Percentiles rank a stretch among this genome's conserved stretches.
Conservation (phyloP, 2,113 vertebrate genomes). For the Erpornis zantholeuca region DNA sequence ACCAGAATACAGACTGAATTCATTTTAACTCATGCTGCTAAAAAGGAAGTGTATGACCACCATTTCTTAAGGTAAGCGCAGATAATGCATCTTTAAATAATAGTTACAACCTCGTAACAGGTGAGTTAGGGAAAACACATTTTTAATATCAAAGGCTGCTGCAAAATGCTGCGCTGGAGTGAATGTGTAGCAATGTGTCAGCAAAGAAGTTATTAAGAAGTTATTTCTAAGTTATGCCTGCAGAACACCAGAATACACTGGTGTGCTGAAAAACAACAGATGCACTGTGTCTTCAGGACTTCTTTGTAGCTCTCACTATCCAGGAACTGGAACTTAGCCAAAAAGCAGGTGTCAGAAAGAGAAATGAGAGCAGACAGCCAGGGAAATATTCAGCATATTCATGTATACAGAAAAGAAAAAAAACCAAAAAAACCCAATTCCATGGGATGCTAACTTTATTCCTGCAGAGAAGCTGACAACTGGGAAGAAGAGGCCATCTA, state of each 20-base stretch:
- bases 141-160: background rate
- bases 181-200: background rate
- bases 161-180: background rate
- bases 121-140: background rate
- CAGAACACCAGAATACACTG: background rate
- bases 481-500: slow-evolving; percentile 93
- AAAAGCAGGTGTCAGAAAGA: background rate
- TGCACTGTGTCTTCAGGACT: background rate
- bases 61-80: background rate
- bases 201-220: background rate
- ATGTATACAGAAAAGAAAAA: background rate
- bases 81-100: background rate
- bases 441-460: slow-evolving; percentile 84
- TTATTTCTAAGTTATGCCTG: background rate
- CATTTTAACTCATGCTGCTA: background rate
- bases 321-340: background rate
- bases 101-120: background rate
- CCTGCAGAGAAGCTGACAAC: slow-evolving; percentile 94
- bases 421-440: background rate
- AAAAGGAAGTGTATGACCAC: background rate
- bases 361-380: background rate
- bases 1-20: background rate
- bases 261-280: background rate
- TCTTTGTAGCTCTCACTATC: background rate
- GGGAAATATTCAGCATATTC: background rate